These are phyloP conservation scores for Pelvicachromis taeniatus DNA, from an alignment of 2,113 vertebrate species.

Conservation along the genomic window DNA sequence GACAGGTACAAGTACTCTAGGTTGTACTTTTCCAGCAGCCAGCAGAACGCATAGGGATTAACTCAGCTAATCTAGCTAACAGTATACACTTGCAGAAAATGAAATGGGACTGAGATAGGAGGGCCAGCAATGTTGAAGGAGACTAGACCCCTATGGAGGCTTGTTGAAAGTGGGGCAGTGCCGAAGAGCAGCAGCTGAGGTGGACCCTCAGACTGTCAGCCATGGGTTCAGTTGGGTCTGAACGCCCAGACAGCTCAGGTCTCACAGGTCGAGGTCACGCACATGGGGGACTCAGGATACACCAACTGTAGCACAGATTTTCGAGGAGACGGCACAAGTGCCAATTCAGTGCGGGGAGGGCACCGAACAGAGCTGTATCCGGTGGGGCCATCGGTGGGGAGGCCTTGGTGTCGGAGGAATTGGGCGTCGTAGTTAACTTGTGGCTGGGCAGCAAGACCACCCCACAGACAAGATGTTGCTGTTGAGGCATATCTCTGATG, in stretches of 20 bases:
- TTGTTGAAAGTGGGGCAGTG: too few relatives aligned
- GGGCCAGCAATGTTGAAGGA: too few relatives aligned
- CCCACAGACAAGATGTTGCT: too few relatives aligned
- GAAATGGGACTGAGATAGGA: too few relatives aligned
- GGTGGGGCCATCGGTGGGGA: not conserved
- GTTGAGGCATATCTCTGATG: too few relatives aligned
- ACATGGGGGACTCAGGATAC: not conserved
- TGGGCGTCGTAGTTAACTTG: too few relatives aligned
- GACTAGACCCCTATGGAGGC: too few relatives aligned
- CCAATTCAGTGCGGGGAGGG: not conserved
- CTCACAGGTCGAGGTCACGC: not conserved
- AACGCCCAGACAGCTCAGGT: not conserved
- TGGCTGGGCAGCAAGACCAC: too few relatives aligned
- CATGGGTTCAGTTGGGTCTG: not conserved
- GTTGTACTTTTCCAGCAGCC: not conserved
- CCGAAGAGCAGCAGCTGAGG: too few relatives aligned
- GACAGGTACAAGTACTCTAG: not conserved
- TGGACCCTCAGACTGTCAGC: not conserved
- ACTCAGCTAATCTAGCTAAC: not conserved
- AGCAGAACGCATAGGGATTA: not conserved
- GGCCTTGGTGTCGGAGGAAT: too few relatives aligned
- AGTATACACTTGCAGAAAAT: not conserved
- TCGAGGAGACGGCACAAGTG: not conserved
- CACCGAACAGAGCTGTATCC: fast-evolving
- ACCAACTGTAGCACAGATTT: not conserved